These are phyloP conservation scores for Chaetops frenatus DNA, from an alignment of 2,113 vertebrate genomes.

Conservation along the genomic window DNA sequence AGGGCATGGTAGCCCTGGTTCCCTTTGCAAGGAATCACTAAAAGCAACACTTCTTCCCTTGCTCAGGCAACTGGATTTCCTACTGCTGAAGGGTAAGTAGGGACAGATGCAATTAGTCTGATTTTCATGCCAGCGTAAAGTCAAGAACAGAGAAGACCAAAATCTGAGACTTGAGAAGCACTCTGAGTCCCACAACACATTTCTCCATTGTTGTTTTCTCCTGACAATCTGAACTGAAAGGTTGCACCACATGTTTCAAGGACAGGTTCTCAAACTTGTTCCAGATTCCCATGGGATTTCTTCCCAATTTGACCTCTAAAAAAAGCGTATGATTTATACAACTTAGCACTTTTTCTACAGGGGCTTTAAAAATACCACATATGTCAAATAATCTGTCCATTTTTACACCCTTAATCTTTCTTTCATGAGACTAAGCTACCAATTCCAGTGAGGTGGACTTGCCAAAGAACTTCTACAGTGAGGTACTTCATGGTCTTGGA, in stretches of 20 bases:
- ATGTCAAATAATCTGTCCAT: not conserved
- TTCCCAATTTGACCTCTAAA: not conserved
- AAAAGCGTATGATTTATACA: not conserved
- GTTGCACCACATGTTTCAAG: not conserved
- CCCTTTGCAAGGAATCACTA: not conserved
- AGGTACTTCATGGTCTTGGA: not conserved
- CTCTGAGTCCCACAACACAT: accelerated
- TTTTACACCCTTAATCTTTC: not conserved
- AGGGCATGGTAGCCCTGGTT: not conserved
- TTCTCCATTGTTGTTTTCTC: not conserved
- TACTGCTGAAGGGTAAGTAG: not conserved
- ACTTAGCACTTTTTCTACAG: not conserved
- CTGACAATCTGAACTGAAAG: not conserved
- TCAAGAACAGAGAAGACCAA: not conserved
- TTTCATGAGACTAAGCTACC: not conserved
- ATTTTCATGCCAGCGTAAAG: not conserved
- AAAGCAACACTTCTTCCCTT: not conserved
- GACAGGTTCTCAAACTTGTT: not conserved
- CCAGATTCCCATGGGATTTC: not conserved
- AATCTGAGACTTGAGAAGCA: not conserved
- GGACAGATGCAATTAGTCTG: not conserved
- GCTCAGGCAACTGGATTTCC: not conserved
- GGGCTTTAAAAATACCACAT: not conserved
- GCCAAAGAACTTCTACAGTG: not conserved
- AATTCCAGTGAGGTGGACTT: not conserved